Evolutionary conservation across 2,888 invertebrate genomes (phyloP), one percentile per base, ranked within the genome.

Genomic region (Peribatodes rhomboidaria): DNA sequence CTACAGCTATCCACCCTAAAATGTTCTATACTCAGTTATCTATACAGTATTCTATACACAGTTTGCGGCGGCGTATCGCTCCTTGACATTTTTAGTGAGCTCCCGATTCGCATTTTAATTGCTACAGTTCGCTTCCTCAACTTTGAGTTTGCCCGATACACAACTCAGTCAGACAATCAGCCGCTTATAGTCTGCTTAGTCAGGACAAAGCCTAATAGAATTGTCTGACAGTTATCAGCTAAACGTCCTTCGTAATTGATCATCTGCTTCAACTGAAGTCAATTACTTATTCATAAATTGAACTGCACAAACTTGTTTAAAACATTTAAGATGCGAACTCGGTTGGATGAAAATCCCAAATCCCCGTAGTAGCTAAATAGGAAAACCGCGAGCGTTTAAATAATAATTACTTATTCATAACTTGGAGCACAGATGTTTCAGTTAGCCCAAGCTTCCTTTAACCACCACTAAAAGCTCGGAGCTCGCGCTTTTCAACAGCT

Each of bases 381-480:
- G 20, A 54, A 58, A 54, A 56, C 9, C 33, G 39, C 46, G 47
- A 14, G 18, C 46, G 52, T 44, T 35, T 58, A 33, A 47, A 49
- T 33, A 47, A 49, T 33, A 53, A 53, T 62, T 57, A 20, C 42
- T 57, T 55, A 55, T 55, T 55, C 55, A 55, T 55, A 44, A 31
- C 16, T 31, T 6, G 54, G 31, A 44, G 16, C 55, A 16, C 44
- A 55, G 55, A 55, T 44, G 55, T 33, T 35, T 33, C 16, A 20
- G 33, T 55, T 33, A 20, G 55, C 10, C 10, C 44, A 44, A 18
- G 44, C 10, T 54, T 27, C n/a, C 10, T 54, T 27, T 14, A 20
- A 55, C 44, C 44, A 44, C 55, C 44, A 35, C 20, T 35, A n/a
- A 44, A 7, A 7, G n/a, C n/a, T n/a, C 27, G 27, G 27, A 27